A percentile compares a stretch with the other conserved stretches of the same genome.
Evolutionary conservation across 1,140 invertebrate genomes (phyloP).

Genomic region (Drosophila leontia): DNA sequence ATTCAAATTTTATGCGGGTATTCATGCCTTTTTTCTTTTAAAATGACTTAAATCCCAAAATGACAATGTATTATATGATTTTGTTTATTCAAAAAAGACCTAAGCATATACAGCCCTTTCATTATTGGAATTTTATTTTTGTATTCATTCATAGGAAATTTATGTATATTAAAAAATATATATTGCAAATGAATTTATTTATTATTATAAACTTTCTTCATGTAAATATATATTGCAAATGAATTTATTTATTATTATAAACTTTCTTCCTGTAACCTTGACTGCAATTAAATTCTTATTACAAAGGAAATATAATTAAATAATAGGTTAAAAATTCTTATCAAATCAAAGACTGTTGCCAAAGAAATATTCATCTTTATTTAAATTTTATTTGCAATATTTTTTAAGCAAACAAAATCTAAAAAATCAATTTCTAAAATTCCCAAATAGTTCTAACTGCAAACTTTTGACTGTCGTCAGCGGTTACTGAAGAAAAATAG

Average conservation of each 20-base stretch:
- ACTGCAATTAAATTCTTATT: not conserved
- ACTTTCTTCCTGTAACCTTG: no score
- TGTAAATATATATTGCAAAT: no score
- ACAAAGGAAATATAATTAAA: not conserved
- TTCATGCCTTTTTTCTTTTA: not conserved
- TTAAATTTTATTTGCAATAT: not conserved
- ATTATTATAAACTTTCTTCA: no score
- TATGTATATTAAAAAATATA: not conserved
- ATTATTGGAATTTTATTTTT: not conserved
- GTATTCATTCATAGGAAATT: not conserved
- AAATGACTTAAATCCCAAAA: not conserved
- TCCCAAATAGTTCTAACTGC: not conserved
- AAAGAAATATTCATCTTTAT: not conserved
- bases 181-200: not conserved
- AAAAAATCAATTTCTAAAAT: no score
- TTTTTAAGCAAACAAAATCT: not conserved
- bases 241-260: not conserved
- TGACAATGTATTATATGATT: not conserved
- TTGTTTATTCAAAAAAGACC: not conserved
- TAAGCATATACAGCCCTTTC: no score
- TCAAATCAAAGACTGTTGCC: not conserved
- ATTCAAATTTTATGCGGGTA: not conserved
- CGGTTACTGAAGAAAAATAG: no score
- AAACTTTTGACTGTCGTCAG: not conserved
- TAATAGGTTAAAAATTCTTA: not conserved